Evolutionary conservation across 92 coral and sea anemone species (phyloP).

Genomic region (Nematostella vectensis): DNA sequence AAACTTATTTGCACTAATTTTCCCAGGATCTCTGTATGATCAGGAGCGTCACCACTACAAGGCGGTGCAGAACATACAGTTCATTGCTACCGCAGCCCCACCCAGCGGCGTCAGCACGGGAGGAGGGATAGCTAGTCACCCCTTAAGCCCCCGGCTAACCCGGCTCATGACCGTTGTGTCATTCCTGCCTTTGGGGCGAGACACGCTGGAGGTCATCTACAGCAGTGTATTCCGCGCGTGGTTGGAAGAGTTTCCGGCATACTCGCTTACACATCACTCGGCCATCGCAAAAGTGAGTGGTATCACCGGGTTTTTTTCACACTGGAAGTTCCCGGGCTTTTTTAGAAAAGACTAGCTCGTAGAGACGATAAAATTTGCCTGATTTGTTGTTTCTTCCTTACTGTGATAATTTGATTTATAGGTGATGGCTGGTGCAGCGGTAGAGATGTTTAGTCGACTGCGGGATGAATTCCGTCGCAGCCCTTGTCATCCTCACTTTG

Average conservation of each 20-base stretch:
- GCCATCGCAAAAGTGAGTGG: slow-evolving; percentile 65
- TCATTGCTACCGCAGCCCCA: slow-evolving; percentile 88
- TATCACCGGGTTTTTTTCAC: not conserved
- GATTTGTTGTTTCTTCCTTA: too few relatives aligned
- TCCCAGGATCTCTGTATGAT: slow-evolving; percentile 40
- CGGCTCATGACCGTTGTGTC: slow-evolving; percentile 90
- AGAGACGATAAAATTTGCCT: not conserved
- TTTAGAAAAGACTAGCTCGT: not conserved
- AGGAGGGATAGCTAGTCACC: slow-evolving; percentile 77
- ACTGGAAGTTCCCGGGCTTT: not conserved
- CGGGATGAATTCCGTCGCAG: slow-evolving; percentile 80
- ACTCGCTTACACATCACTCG: slow-evolving; percentile 81
- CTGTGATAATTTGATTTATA: slow-evolving; percentile 21
- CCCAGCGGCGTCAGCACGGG: slow-evolving; percentile 73
- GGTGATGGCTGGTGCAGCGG: slow-evolving; percentile 82
- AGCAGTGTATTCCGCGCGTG: slow-evolving; percentile 62
- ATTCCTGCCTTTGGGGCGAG: slow-evolving; percentile 55
- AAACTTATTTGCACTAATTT: not conserved
- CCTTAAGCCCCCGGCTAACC: slow-evolving; percentile 74
- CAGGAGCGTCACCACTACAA: slow-evolving; percentile 59
- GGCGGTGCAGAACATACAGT: slow-evolving; percentile 60
- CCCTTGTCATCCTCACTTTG: slow-evolving; percentile 85
- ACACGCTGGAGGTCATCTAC: slow-evolving; percentile 76
- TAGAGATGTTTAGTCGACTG: slow-evolving; percentile 49
- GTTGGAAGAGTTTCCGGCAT: slow-evolving; percentile 96